Evolutionary conservation across 1,140 invertebrate genomes (phyloP), one percentile per base, ranked within the genome.

Genomic region (Bradynema listronoti): DNA sequence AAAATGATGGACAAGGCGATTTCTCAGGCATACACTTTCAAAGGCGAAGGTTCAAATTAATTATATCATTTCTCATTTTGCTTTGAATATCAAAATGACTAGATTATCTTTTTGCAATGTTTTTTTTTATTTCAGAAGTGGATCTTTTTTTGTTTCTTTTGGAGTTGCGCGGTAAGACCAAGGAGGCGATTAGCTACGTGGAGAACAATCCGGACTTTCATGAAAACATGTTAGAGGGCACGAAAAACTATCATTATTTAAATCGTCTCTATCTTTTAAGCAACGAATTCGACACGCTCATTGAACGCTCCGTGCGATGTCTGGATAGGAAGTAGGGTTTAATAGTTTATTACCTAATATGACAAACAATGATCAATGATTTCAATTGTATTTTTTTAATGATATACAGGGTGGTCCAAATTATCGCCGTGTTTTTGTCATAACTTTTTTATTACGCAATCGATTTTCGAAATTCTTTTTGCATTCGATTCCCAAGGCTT

Each of bases 1-100:
- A 77, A 81, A 65, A 84, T 88, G 86, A 83, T 86, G 25, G 83
- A 88, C 69, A 95, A 93, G 79, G n/a, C n/a, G n/a, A 86, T 91
- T 6, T n/a, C 29, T 27, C 33, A 34, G 11, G 27, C 25, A n/a
- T 30, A 63, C 24, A 24, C 41, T 16, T 27, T 34, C 25, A 52
- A 55, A 16, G 24, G 25, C 27, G 42, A 61, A 2, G 59, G 59
- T 50, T 19, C n/a, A 30, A 47, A 33, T 57, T 27, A 11, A 9
- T 57, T 22, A 6, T 30, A 11, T 19, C 1, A 27, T 36, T 41
- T 60, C 22, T 2, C 9, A 0, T 30, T 4, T 43, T 1, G 9
- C 6, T 49, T 64, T 42, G 27, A 11, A 9, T 36, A 16, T 9
- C 25, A 11, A 42, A 11, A 49, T n/a, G 11, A 11, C 11, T 42